A percentile compares a stretch with the other conserved stretches of the same genome.
Conservation (phyloP, 2,797 vertebrate genomes). For the Somateria mollissima region DNA sequence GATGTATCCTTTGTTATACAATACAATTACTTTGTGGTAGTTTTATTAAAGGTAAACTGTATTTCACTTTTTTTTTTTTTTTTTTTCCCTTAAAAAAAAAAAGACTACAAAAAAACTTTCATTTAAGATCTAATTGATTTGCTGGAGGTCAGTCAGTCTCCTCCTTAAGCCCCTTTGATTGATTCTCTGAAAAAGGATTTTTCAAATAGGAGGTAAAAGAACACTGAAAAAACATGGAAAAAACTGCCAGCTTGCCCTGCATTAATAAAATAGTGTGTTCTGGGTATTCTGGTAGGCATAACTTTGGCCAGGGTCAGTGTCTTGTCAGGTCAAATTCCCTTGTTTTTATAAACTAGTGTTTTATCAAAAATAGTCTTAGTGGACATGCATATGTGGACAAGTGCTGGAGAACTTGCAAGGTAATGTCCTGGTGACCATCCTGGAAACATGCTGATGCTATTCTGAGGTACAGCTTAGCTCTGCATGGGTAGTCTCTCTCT, state of each 20-base stretch:
- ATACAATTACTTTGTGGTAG: background rate
- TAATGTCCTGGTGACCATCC: background rate
- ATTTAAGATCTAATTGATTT: conserved; percentile 56
- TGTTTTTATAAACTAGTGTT: background rate
- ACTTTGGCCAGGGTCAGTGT: background rate
- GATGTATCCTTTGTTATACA: conserved; percentile 46
- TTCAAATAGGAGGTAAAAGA: background rate
- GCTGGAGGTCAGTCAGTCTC: conserved; percentile 35
- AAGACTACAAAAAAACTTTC: conserved; percentile 31
- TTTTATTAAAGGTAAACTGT: conserved; percentile 53
- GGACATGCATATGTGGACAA: accelerated
- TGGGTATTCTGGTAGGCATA: background rate
- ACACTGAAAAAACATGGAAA: background rate
- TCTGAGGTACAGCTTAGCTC: background rate
- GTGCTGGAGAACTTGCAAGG: background rate
- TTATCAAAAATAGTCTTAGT: accelerated
- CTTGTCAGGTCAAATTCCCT: background rate
- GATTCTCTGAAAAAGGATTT: conserved; percentile 15
- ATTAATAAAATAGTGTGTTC: background rate
- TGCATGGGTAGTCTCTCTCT: background rate
- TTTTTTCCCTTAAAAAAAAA: background rate
- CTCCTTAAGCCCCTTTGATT: conserved; percentile 17
- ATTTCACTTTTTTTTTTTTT: conserved; percentile 39
- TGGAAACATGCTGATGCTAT: accelerated
- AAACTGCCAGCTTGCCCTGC: background rate